Evolutionary conservation across 2,888 invertebrate species (phyloP), one percentile per base, ranked within the genome.

Genomic region (Globia sparganii): DNA sequence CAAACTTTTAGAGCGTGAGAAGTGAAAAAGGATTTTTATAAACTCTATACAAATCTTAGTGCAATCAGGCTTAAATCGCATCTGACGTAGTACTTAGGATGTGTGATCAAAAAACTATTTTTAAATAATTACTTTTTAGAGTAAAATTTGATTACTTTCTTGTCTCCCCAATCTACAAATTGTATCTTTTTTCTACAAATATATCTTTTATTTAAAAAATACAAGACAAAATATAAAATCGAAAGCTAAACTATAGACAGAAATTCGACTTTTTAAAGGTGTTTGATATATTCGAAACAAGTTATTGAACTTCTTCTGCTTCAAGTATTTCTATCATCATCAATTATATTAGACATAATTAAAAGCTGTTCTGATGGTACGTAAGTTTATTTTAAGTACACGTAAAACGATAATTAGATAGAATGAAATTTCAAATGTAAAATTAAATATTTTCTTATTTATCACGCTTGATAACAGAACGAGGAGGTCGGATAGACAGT

Each of bases 151-250:
- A 79, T 76, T 73, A 21, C 37, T 70, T 71, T 66, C 71, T 59
- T 59, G 59, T 43, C 8, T 21, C 43, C 34, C 18, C 37, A 67
- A 40, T 43, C 31, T 53, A 71, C 8, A 43, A 56, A 71, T 58
- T 58, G 31, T 28, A 40, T 46, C 0, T 46, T 64, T 67, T 46
- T 40, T 67, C 31, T 28, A 5, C 0, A 67, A 67, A 80, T 49
- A 4, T 58, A 49, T 59, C 28, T 72, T 78, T 73, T 59, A 49
- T 83, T 78, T 59, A 4, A 40, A 74, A 49, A 68, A 69, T 56
- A 56, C 37, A 25, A 53, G 5, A 65, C 4, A 25, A 25, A 72
- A 59, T 46, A n/a, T 66, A 11, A 56, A 80, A 70, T 61, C n/a
- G 4, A 43, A 72, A 34, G 43, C n/a, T 68, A n/a, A n/a, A n/a